Conservation (phyloP, 2,797 vertebrate species). For the Urocyon cinereoargenteus region DNA sequence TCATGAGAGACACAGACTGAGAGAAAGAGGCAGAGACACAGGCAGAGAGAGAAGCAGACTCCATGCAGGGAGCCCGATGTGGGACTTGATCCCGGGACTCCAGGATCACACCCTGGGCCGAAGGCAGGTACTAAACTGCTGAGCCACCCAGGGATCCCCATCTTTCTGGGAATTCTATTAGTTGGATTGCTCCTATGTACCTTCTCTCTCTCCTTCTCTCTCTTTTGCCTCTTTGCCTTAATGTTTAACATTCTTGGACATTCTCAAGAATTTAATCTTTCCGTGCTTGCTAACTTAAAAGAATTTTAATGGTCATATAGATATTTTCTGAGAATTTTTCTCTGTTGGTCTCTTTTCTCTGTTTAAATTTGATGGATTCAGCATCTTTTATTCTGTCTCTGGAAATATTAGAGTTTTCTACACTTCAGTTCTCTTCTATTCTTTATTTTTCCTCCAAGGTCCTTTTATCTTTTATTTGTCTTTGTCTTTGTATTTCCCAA, state of each 20-base stretch:
- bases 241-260: neutral
- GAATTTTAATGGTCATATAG: neutral
- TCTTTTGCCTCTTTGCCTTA: neutral
- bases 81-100: too few relatives aligned
- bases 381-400: neutral
- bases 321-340: neutral
- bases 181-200: too few relatives aligned
- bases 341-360: neutral
- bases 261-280: slow-evolving; percentile 53
- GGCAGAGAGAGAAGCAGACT: too few relatives aligned
- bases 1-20: too few relatives aligned
- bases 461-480: neutral
- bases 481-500: neutral
- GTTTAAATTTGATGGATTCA: neutral
- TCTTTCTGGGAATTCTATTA: neutral
- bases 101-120: too few relatives aligned
- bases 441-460: slow-evolving; percentile 17
- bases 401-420: neutral
- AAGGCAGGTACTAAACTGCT: too few relatives aligned
- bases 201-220: neutral
- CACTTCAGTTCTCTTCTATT: neutral
- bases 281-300: neutral
- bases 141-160: too few relatives aligned
- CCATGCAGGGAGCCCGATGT: too few relatives aligned
- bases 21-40: too few relatives aligned